A percentile compares a stretch with the other conserved stretches of the same genome.
phyloP scores from a whole-genome alignment of 2,113 vertebrate genomes.

The Lampris megalopsis region DNA sequence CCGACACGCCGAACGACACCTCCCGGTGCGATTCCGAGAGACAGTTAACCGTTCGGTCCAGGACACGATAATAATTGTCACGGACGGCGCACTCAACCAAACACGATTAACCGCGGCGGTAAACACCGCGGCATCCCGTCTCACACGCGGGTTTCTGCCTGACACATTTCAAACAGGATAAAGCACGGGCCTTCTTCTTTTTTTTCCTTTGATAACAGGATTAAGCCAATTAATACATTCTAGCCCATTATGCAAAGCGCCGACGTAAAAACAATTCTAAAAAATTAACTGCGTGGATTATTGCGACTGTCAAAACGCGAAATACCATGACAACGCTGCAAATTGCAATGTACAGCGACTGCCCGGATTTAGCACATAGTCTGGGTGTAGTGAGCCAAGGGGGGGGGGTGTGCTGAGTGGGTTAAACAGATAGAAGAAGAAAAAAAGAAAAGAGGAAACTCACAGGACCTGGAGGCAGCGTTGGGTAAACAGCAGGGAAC shows the following conservation, averaged over 20 bases:
- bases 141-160: not conserved
- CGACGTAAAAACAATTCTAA: not conserved
- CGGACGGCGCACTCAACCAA: constrained; percentile 23
- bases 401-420: not conserved
- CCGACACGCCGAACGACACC: constrained; percentile 10
- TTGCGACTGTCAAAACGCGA: no score
- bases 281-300: not conserved
- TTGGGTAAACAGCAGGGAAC: constrained; percentile 6
- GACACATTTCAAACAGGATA: constrained; percentile 4
- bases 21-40: constrained; percentile 23
- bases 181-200: not conserved
- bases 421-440: not conserved
- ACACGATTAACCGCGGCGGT: constrained; percentile 29
- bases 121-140: constrained; percentile 22
- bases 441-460: no score
- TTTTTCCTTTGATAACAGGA: not conserved
- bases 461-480: constrained; percentile 6
- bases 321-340: no score
- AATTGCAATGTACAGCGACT: no score
- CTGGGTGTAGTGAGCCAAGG: no score
- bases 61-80: constrained; percentile 47
- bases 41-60: constrained; percentile 32
- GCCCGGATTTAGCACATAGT: no score
- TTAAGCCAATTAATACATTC: not conserved
- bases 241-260: not conserved